Evolutionary conservation across 2,888 invertebrate genomes (phyloP).

Genomic region (Cheiracanthium punctorium): DNA sequence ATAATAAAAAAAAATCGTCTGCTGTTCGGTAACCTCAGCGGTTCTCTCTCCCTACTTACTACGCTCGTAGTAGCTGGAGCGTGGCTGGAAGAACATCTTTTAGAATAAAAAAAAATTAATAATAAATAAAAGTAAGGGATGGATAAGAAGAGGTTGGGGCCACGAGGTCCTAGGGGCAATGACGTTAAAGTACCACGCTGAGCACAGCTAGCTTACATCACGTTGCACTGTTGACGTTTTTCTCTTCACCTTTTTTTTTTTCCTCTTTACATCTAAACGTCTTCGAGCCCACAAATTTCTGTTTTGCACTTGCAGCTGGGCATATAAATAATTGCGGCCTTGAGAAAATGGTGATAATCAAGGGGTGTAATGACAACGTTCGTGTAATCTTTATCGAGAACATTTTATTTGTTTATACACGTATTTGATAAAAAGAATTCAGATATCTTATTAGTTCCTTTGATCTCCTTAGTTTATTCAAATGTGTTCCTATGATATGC

Average conservation of each 20-base stretch:
- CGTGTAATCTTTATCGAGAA: no score
- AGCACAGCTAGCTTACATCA: conserved; percentile 29
- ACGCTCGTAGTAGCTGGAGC: conserved; percentile 65
- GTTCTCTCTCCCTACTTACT: conserved; percentile 45
- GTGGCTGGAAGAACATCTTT: conserved; percentile 49
- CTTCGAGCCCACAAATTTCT: not conserved
- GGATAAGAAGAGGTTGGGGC: conserved; percentile 30
- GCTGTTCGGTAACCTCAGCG: conserved; percentile 36
- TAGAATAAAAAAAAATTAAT: conserved; percentile 38
- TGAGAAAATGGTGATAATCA: not conserved
- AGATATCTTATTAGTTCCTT: no score
- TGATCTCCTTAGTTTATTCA: no score
- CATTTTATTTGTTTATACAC: no score
- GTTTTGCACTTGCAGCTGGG: conserved; percentile 37
- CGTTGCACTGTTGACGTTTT: conserved; percentile 65
- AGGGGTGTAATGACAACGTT: no score
- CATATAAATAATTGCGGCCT: conserved; percentile 9
- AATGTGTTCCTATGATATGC: no score
- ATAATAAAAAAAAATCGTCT: conserved; percentile 4
- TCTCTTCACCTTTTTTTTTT: conserved; percentile 1
- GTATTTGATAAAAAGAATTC: no score
- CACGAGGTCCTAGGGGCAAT: conserved; percentile 61
- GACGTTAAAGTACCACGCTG: conserved; percentile 51
- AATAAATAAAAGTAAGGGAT: not conserved
- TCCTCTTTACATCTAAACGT: not conserved